Base-by-base conservation (phyloP, 1,140 invertebrate genomes). In the Heliconius nattereri region DNA sequence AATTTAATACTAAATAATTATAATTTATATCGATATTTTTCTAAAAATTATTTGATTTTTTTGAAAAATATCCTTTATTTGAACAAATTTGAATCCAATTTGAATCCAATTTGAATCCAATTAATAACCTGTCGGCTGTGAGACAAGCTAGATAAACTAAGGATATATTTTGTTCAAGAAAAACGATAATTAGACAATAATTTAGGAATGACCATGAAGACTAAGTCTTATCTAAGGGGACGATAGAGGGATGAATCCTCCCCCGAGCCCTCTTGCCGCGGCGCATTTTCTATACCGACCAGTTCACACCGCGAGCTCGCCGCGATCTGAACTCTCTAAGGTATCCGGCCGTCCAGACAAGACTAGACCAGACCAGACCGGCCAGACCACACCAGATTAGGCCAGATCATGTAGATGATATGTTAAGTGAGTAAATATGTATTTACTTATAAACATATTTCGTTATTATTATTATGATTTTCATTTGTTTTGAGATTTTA, bases 261-360 rank as follows among this genome's bases (percentile, higher is more conserved):
- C 71, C 71, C 35, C 29, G 35, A 72, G 71, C 71, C 71, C 71
- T 72, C 71, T 20, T 40, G n/a, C 71, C 35, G 71, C 32, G 71
- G 32, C 35, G 71, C 60, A 16, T 29, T 66, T 11, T 29, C 13
- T 16, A 11, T 66, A 29, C 26, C 26, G n/a, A 35, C 71, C 71
- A 72, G 71, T 72, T 72, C 71, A 72, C 20, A 72, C 35, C 71
- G 71, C 71, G 71, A 72, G n/a, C n/a, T 72, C 32, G 71, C n/a
- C 71, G 35, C 71, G 35, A 37, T 72, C 29, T 72, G 71, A 72
- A 72, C 71, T 72, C 71, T 72, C 71, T 72, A 72, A 72, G 71
- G 71, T 72, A 72, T 8, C 71, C 71, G 71, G 71, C 35, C 20
- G 7, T 19, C 71, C n/a, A 66, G 60, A 66, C 60, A 11, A 66